Evolutionary conservation across 1,140 invertebrate genomes (phyloP).

Genomic region (Elymnias hypermnestra): DNA sequence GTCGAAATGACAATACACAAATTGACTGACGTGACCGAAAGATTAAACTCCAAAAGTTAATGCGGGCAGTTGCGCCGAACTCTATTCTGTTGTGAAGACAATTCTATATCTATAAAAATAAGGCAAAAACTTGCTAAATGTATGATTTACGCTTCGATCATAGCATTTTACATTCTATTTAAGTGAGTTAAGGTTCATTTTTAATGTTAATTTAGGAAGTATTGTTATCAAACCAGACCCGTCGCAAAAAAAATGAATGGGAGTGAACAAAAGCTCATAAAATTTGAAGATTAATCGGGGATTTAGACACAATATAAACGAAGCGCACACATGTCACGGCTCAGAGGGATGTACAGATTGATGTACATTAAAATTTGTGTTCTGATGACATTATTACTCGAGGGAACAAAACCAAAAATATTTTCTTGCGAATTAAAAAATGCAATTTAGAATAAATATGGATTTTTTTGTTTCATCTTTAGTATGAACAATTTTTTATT

Average conservation of each 20-base stretch:
- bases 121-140: constrained; percentile 15
- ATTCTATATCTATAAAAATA: constrained; percentile 18
- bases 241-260: constrained; percentile 53
- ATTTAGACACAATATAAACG: constrained; percentile 66
- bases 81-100: constrained; percentile 17
- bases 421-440: no score
- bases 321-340: constrained; percentile 54
- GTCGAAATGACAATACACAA: constrained; percentile 72
- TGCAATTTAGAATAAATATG: no score
- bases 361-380: no score
- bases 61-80: constrained; percentile 28
- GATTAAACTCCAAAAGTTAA: constrained; percentile 69
- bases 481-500: no score
- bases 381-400: constrained; percentile 30
- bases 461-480: no score
- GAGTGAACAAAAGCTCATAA: constrained; percentile 69
- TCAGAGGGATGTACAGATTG: constrained; percentile 26
- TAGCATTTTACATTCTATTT: constrained; percentile 18
- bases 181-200: constrained; percentile 21
- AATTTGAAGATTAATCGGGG: constrained; percentile 73
- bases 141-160: background rate
- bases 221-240: constrained; percentile 36
- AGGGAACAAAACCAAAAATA: background rate
- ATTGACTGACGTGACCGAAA: constrained; percentile 72
- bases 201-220: constrained; percentile 3